Percentiles rank a stretch among this genome's conserved stretches.
These are phyloP conservation scores for Geopemphigus sp. DNA, from an alignment of 1,140 invertebrate genomes.

Conservation along the genomic window DNA sequence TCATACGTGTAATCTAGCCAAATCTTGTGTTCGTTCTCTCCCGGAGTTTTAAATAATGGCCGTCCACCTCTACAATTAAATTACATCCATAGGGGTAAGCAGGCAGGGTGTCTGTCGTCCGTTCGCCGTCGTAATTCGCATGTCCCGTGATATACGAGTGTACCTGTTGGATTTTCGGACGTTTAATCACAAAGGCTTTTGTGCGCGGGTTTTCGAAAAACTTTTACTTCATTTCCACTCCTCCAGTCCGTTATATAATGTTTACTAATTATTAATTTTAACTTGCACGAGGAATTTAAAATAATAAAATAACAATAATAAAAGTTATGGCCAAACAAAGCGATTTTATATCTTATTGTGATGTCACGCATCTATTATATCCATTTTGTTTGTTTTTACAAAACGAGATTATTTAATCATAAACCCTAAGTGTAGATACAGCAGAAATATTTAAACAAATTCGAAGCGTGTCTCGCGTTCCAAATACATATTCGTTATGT, in stretches of 20 bases:
- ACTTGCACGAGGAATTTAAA: constrained; percentile 33
- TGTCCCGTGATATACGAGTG: constrained; percentile 49
- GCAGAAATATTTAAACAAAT: neutral
- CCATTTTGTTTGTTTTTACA: constrained; percentile 27
- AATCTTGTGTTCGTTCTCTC: constrained; percentile 47
- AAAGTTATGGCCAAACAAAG: constrained; percentile 36
- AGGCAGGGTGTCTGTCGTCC: constrained; percentile 43
- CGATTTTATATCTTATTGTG: constrained; percentile 44
- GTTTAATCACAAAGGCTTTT: constrained; percentile 50
- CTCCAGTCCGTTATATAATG: constrained; percentile 27
- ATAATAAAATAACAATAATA: constrained; percentile 44
- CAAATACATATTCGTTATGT: neutral
- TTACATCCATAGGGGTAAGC: constrained; percentile 33
- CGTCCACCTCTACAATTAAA: constrained; percentile 46
- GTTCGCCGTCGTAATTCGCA: constrained; percentile 46
- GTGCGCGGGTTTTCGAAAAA: constrained; percentile 44
- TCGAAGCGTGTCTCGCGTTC: neutral
- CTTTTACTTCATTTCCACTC: constrained; percentile 8
- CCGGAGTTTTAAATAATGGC: constrained; percentile 44
- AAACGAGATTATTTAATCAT: constrained; percentile 22
- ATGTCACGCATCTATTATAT: constrained; percentile 10
- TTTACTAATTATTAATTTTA: constrained; percentile 48
- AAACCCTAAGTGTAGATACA: neutral
- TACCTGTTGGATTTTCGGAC: constrained; percentile 49
- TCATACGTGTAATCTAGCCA: constrained; percentile 44